Evolutionary conservation across 2,888 invertebrate species (phyloP).

Genomic region (Drosophila lutescens): DNA sequence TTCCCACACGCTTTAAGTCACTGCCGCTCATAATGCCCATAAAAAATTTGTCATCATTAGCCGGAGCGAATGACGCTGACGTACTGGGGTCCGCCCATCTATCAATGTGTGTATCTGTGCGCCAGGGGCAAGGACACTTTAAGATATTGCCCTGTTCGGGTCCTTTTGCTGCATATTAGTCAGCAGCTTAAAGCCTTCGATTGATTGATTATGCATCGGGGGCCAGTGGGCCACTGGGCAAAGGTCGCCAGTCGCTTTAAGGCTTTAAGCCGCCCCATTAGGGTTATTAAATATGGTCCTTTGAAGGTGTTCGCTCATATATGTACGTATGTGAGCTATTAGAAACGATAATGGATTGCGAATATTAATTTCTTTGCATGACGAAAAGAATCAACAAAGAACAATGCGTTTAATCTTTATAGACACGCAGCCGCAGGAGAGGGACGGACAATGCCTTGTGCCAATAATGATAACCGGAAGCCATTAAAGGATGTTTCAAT

Average conservation of each 20-base stretch:
- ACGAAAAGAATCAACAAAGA: constrained; percentile 71
- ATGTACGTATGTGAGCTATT: constrained; percentile 50
- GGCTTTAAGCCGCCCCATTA: constrained; percentile 71
- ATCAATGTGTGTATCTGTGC: constrained; percentile 57
- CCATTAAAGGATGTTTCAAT: constrained; percentile 79
- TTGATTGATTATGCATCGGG: constrained; percentile 67
- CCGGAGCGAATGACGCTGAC: constrained; percentile 45
- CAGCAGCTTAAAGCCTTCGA: constrained; percentile 74
- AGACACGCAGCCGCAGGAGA: constrained; percentile 65
- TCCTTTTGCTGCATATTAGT: constrained; percentile 62
- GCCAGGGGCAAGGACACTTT: constrained; percentile 54
- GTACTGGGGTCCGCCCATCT: constrained; percentile 58
- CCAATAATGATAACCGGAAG: constrained; percentile 80
- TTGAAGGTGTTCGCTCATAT: constrained; percentile 8
- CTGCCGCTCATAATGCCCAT: constrained; percentile 75
- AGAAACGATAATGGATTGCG: constrained; percentile 74
- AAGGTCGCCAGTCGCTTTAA: constrained; percentile 48
- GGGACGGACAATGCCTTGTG: constrained; percentile 53
- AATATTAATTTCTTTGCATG: constrained; percentile 79
- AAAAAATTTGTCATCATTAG: constrained; percentile 80
- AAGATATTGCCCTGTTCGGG: constrained; percentile 59
- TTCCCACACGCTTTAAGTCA: constrained; percentile 68
- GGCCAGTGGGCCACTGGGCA: constrained; percentile 42
- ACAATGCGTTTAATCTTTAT: constrained; percentile 77
- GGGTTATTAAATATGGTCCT: constrained; percentile 68